Evolutionary conservation across 2,113 vertebrate genomes (phyloP), one percentile per base, ranked within the genome.

Genomic region (Rhynchopsitta pachyrhyncha): DNA sequence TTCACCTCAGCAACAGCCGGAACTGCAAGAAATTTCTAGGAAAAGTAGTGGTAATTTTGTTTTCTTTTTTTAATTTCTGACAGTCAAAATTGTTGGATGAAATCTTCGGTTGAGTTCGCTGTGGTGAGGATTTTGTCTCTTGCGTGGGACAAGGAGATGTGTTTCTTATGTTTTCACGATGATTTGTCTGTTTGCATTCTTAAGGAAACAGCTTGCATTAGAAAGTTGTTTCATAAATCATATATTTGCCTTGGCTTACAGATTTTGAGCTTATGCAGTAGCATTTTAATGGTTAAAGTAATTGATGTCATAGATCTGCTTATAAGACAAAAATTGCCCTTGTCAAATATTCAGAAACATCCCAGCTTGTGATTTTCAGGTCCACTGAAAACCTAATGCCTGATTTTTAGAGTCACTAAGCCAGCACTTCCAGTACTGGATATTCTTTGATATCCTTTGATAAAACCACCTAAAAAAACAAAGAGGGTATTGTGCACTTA

Each of bases 31-130:
- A 73, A 76, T 96, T 92, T 97, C 97, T 83, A 96, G 97, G 87
- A 98, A 97, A 95, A 97, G 75, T 44, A 97, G 88, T 62, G 98
- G 98, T 98, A 98, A 98, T 24, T 29, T 87, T 55, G 80, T 81
- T 52, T 35, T 16, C 31, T n/a, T 24, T 59, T 59, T 52, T 35
- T 14, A 31, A 3, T 81, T 92, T 86, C 19, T 67, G 6, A 86
- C 47, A 49, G 4, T 74, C 2, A 1, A 3, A 80, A 57, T 79
- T 71, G 39, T 10, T 73, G 29, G 25, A 25, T 71, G 33, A 94
- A 77, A 33, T 82, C 9, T 53, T 81, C 50, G 31, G 12, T 46
- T 60, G 33, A 69, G 11, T 66, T 93, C 13, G 46, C 6, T 53
- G 64, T 27, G 59, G 68, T 82, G 23, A 53, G 42, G 25, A n/a